Percentiles rank a stretch among this genome's conserved stretches.
phyloP scores from a whole-genome alignment of 2,797 vertebrate species.

The Artibeus lituratus region DNA sequence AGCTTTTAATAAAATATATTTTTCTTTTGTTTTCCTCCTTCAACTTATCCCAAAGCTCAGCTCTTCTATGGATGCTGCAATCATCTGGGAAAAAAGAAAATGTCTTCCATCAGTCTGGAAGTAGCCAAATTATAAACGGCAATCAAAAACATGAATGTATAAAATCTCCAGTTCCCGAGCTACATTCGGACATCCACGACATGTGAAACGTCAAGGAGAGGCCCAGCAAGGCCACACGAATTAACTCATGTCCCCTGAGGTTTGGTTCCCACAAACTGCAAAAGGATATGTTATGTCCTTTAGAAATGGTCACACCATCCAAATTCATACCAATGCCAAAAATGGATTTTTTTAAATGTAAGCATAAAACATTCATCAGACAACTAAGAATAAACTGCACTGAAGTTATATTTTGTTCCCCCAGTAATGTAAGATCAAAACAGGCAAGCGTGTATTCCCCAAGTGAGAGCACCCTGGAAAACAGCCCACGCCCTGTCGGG shows the following conservation, averaged over 20 bases:
- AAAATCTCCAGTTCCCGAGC: not conserved
- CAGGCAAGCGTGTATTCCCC: not conserved
- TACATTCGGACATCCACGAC: not conserved
- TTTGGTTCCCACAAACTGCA: slow-evolving; percentile 19
- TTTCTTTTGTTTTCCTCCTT: not conserved
- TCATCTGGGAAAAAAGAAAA: not conserved
- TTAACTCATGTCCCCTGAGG: not conserved
- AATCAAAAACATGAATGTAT: not conserved
- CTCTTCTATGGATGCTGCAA: not conserved
- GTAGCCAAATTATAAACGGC: not conserved
- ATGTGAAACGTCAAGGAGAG: no score
- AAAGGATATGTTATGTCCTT: not conserved
- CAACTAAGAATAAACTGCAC: not conserved
- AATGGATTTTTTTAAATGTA: not conserved
- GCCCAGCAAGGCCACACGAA: not conserved
- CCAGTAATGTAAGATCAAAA: not conserved
- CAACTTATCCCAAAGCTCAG: not conserved
- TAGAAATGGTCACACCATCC: not conserved
- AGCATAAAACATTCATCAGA: not conserved
- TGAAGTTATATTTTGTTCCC: not conserved
- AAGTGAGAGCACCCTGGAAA: not conserved
- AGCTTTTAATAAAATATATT: not conserved
- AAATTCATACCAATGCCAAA: slow-evolving; percentile 38
- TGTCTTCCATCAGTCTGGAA: not conserved
- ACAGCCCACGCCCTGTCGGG: not conserved